A percentile compares a stretch with the other conserved stretches of the same genome.
Evolutionary conservation across 2,113 vertebrate species (phyloP).

Genomic region (Aviceda subcristata): DNA sequence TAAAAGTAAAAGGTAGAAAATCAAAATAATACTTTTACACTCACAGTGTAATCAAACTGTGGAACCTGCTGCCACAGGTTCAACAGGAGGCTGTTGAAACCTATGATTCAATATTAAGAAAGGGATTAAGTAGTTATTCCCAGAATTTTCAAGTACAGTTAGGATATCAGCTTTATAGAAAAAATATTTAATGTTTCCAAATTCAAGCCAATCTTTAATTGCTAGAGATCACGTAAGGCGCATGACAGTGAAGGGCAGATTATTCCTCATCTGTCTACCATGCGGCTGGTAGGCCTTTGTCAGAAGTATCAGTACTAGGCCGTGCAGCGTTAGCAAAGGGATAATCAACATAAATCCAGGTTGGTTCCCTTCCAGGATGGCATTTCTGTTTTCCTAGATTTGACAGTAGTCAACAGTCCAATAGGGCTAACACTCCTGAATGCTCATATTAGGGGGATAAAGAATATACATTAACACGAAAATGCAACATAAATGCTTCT

Average conservation of each 20-base stretch:
- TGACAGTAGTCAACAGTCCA: background rate
- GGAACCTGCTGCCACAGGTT: background rate
- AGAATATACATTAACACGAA: background rate
- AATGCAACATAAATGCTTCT: background rate
- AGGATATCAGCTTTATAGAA: background rate
- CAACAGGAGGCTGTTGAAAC: background rate
- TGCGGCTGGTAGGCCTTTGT: background rate
- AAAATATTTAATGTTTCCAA: background rate
- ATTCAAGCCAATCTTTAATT: background rate
- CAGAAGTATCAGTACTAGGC: background rate
- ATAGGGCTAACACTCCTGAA: background rate
- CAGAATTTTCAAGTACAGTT: background rate
- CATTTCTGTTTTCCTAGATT: background rate
- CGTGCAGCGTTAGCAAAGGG: background rate
- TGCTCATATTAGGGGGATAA: background rate
- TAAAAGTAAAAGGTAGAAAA: background rate
- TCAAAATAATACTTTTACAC: background rate
- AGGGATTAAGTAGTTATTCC: background rate
- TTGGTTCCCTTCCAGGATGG: background rate
- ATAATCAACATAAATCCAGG: background rate
- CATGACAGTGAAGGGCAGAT: background rate
- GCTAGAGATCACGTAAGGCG: background rate
- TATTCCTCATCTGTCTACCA: background rate
- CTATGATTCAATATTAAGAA: background rate
- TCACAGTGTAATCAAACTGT: background rate